Conservation (phyloP, 2,888 invertebrate species). For the Cabera pusaria region DNA sequence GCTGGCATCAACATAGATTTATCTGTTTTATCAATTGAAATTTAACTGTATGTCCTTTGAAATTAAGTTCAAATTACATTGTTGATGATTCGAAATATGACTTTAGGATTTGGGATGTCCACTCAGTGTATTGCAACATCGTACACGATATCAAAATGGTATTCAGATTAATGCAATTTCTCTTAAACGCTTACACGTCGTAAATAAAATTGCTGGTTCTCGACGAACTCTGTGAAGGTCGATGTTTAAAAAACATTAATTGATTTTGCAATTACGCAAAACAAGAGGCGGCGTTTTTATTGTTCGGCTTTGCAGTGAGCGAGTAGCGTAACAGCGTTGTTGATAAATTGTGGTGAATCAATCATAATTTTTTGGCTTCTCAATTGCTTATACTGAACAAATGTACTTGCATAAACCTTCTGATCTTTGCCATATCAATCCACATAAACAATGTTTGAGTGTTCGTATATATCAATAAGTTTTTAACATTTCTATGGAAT, state of each 20-base stretch:
- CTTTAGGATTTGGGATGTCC: constrained; percentile 39
- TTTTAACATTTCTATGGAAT: no score
- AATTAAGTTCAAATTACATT: constrained; percentile 46
- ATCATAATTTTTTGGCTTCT: constrained; percentile 29
- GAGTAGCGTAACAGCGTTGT: constrained; percentile 36
- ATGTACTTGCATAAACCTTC: no score
- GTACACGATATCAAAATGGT: constrained; percentile 81
- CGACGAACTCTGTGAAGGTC: constrained; percentile 63
- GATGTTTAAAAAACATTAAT: constrained; percentile 67
- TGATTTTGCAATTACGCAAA: constrained; percentile 58
- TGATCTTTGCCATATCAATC: no score
- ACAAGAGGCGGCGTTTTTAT: constrained; percentile 39
- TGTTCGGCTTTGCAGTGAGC: constrained; percentile 38
- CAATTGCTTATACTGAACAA: constrained; percentile 12
- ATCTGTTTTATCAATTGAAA: constrained; percentile 45
- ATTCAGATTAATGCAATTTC: constrained; percentile 83
- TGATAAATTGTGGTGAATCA: constrained; percentile 24
- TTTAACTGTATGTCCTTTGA: constrained; percentile 48
- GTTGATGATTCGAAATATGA: constrained; percentile 39
- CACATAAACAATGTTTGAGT: no score
- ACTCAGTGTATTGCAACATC: constrained; percentile 79
- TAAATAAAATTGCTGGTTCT: constrained; percentile 80
- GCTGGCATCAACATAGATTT: constrained; percentile 49
- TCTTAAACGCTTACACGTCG: constrained; percentile 83
- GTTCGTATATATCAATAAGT: no score